Evolutionary conservation across 2,113 vertebrate genomes (phyloP).

Genomic region (Podilymbus podiceps): DNA sequence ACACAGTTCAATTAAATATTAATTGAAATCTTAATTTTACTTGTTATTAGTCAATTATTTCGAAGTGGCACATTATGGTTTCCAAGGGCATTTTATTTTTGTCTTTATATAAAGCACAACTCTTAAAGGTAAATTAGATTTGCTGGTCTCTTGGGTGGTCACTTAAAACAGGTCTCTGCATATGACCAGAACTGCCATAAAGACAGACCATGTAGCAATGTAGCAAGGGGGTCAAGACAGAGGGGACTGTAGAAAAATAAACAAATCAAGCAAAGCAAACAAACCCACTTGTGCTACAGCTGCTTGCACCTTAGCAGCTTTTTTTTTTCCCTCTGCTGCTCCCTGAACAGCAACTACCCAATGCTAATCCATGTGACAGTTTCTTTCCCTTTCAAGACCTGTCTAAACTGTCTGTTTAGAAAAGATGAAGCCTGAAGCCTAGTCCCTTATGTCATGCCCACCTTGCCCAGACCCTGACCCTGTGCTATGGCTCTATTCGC

Average conservation of each 20-base stretch:
- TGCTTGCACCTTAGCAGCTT: neutral
- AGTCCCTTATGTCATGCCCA: neutral
- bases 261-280: conserved; percentile 42
- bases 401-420: neutral
- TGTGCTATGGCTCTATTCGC: neutral
- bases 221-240: neutral
- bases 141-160: neutral
- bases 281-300: neutral
- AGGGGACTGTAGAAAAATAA: conserved; percentile 9
- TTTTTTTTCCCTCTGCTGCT: neutral
- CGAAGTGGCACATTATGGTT: neutral
- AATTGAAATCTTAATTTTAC: neutral
- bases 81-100: neutral
- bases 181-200: neutral
- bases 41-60: neutral
- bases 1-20: neutral
- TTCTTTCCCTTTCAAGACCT: neutral
- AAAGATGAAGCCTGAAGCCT: neutral
- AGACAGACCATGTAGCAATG: neutral
- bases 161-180: neutral
- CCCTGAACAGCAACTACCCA: neutral
- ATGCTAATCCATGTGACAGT: neutral
- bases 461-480: neutral
- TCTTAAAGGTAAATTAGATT: neutral
- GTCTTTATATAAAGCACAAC: neutral